Evolutionary conservation across 2,113 vertebrate species (phyloP).

Genomic region (Chloropsis cyanopogon): DNA sequence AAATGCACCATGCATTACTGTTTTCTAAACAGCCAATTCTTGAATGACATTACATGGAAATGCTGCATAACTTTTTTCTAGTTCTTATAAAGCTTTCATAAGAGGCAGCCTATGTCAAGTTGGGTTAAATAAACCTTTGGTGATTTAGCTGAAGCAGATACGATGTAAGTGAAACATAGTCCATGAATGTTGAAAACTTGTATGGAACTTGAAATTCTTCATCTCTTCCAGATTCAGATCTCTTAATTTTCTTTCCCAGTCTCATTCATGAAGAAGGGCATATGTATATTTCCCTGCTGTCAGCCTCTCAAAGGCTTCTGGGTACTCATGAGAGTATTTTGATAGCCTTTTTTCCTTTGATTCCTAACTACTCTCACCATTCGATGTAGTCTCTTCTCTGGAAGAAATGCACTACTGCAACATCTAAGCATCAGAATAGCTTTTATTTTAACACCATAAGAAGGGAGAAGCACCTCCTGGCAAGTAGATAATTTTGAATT

Average conservation of each 20-base stretch:
- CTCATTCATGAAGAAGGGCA: not conserved
- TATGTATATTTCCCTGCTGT: not conserved
- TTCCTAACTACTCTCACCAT: not conserved
- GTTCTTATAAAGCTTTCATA: not conserved
- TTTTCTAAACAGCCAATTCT: not conserved
- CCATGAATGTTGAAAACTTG: not conserved
- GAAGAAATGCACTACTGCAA: not conserved
- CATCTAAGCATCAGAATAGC: not conserved
- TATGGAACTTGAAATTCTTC: not conserved
- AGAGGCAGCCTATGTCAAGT: not conserved
- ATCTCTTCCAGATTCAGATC: not conserved
- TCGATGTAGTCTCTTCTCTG: not conserved
- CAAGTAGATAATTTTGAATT: not conserved
- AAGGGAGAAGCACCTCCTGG: not conserved
- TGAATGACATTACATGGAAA: not conserved
- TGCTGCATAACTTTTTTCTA: not conserved
- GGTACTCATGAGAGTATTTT: not conserved
- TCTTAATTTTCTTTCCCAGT: not conserved
- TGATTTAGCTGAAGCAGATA: not conserved
- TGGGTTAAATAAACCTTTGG: not conserved
- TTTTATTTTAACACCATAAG: not conserved
- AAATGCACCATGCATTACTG: not conserved
- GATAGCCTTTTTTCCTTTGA: not conserved
- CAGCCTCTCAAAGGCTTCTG: not conserved
- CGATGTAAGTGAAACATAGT: not conserved